Evolutionary conservation across 2,797 vertebrate species (phyloP).

Genomic region (Sylvia borin): DNA sequence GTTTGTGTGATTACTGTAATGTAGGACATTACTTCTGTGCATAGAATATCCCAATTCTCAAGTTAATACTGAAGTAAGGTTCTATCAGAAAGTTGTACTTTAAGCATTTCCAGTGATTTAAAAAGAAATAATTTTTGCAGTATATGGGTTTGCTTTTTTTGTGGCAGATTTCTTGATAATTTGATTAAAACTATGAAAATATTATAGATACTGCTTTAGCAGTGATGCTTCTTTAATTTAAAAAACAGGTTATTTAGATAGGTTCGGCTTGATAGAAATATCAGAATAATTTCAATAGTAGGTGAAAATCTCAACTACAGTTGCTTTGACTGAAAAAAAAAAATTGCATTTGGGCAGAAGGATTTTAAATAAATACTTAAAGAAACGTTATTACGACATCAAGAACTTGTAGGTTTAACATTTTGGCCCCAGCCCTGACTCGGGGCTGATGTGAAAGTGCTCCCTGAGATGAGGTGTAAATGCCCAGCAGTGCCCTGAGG

Average conservation of each 20-base stretch:
- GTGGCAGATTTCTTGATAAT: not conserved
- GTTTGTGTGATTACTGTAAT: not conserved
- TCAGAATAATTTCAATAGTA: not conserved
- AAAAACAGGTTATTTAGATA: not conserved
- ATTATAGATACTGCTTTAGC: not conserved
- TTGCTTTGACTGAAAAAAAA: not conserved
- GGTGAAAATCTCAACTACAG: not conserved
- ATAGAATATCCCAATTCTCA: not conserved
- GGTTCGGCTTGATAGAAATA: not conserved
- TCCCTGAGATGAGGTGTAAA: rapidly evolving
- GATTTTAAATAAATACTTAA: not conserved
- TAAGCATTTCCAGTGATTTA: not conserved
- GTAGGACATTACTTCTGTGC: not conserved
- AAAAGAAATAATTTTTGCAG: not conserved
- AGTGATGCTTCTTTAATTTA: not conserved
- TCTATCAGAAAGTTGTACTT: not conserved
- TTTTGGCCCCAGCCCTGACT: not conserved
- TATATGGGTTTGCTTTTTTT: not conserved
- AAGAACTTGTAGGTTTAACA: not conserved
- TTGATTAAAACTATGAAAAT: not conserved
- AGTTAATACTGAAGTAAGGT: not conserved
- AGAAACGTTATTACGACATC: rapidly evolving
- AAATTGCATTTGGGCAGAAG: not conserved
- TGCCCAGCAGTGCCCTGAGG: not conserved
- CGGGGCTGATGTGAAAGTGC: not conserved